Conservation (phyloP, 2,797 vertebrate genomes). For the Eulemur mongoz region DNA sequence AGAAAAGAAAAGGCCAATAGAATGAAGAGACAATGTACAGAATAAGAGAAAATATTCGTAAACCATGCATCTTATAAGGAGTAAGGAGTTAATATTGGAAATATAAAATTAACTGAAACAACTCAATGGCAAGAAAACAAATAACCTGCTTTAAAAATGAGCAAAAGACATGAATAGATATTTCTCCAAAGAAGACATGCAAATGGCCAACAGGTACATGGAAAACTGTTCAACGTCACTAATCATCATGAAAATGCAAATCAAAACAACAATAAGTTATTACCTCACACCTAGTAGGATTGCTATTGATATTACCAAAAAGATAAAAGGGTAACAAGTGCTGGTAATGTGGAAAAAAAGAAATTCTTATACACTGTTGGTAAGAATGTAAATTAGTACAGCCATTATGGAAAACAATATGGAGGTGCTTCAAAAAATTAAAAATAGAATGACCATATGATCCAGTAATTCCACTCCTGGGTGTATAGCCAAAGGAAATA, state of each 20-base stretch:
- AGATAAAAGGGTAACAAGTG: not conserved
- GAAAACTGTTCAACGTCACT: not conserved
- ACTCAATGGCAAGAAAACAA: not conserved
- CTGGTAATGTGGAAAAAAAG: not conserved
- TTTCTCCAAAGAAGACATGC: not conserved
- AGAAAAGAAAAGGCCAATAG: not conserved
- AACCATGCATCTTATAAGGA: too few species aligned
- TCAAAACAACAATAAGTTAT: not conserved
- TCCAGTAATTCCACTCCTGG: not conserved
- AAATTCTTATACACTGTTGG: not conserved
- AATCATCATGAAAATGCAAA: not conserved
- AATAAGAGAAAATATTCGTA: too few species aligned
- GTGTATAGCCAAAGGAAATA: not conserved
- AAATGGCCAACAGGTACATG: not conserved
- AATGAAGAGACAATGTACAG: too few species aligned
- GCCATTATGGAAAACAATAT: not conserved
- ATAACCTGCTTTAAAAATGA: not conserved
- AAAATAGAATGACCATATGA: not conserved
- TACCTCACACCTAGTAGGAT: not conserved
- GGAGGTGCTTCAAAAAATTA: not conserved
- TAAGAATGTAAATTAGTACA: not conserved
- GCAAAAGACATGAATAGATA: not conserved
- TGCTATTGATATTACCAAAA: too few species aligned
- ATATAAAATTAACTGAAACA: too few species aligned
- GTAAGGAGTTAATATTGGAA: too few species aligned